Base-by-base conservation (phyloP, 2,797 vertebrate genomes). In the Alosa sapidissima region DNA sequence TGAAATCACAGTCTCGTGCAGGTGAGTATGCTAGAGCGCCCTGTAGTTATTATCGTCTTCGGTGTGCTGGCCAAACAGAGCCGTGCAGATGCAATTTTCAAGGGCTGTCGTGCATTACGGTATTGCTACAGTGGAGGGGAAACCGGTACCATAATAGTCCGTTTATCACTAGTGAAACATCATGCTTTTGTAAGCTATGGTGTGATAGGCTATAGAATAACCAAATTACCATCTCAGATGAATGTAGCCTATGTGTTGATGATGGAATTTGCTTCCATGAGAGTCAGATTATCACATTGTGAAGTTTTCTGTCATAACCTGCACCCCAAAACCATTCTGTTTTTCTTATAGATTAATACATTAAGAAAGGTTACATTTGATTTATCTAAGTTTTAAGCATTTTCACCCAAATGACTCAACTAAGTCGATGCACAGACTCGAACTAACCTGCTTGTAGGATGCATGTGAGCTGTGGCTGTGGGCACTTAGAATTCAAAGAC, bases 1-100 rank as follows among this genome's bases (percentile, higher is more conserved):
- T 95, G 98, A 99, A 92, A 94, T 99, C 87, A 97, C 96, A 14
- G 96, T 99, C 62, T 98, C 97, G 54, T 99, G 98, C 94, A 96
- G 98, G 97, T 98, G 95, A 97, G 96, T 91, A 68, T 47, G 52
- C 72, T 78, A 21, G 28, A 78, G 72, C 41, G 19, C 14, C 72
- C 41, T 78, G 36, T 45, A 19, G 72, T 78, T 78, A 78, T 78
- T 78, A 78, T 41, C 13, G 5, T 62, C 58, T n/a, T 24, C n/a
- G n/a, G 58, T 47, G 72, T 47, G 72, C 41, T 78, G 41, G 41
- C 36, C 72, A 21, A 78, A 47, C 72, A 78, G 36, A 47, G 14
- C 72, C 72, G 72, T 45, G 36, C 36, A 47, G 5, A 78, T 47
- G 41, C 72, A 78, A 78, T 78, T 78, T 78, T 78, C 8, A 41